These are phyloP conservation scores for Quadriops clusia DNA, from an alignment of 2,888 invertebrate species.

Conservation along the genomic window DNA sequence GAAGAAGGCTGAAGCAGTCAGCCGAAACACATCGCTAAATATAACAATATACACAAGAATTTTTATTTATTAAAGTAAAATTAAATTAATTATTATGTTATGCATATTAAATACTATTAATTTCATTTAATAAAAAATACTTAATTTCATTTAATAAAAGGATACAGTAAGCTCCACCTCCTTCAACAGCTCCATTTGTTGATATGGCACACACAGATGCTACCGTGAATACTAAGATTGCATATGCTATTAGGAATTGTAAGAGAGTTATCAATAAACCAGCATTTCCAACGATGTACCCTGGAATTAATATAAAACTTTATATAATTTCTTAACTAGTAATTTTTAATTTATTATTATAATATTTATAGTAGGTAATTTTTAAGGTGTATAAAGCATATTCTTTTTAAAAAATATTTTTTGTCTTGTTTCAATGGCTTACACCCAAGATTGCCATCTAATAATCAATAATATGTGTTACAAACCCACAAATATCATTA, in stretches of 20 bases:
- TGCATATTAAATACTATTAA: too few relatives aligned
- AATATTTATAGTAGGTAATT: background rate
- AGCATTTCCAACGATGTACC: conserved; percentile 93
- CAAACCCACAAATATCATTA: too few relatives aligned
- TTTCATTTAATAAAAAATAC: too few relatives aligned
- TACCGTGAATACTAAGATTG: conserved; percentile 91
- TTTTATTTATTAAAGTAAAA: too few relatives aligned
- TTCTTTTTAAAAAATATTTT: conserved; percentile 8
- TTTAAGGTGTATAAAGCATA: conserved; percentile 9
- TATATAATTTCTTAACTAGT: background rate
- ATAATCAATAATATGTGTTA: too few relatives aligned
- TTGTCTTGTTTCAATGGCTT: background rate
- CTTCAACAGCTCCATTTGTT: conserved; percentile 98
- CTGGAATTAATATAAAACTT: conserved; percentile 42
- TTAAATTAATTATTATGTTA: too few relatives aligned
- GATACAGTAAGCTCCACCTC: conserved; percentile 99
- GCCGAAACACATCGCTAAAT: too few relatives aligned
- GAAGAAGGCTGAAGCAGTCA: too few relatives aligned
- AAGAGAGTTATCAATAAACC: conserved; percentile 77
- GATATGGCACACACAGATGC: conserved; percentile 97
- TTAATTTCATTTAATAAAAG: conserved; percentile 44
- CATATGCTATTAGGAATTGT: conserved; percentile 86
- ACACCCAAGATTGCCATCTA: too few relatives aligned
- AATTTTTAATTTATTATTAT: conserved; percentile 3
- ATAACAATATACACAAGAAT: too few relatives aligned